Evolutionary conservation across 2,797 vertebrate species (phyloP).

Genomic region (Orientallactaga sibirica): DNA sequence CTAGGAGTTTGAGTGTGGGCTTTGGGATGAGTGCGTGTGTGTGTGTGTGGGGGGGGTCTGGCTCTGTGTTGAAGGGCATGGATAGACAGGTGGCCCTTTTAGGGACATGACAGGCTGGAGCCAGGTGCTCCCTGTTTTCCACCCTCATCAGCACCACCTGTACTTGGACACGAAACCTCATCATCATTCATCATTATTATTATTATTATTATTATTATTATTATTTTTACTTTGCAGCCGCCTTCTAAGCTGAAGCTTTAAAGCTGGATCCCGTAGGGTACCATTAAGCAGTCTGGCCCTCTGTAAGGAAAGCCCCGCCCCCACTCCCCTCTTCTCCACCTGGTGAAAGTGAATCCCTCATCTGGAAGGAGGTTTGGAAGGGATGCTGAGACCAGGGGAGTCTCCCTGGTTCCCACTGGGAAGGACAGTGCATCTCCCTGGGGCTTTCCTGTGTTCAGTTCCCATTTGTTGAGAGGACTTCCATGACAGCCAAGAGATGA

Average conservation of each 20-base stretch:
- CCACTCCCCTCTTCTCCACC: not conserved
- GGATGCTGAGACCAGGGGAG: not conserved
- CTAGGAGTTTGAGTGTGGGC: fast-evolving
- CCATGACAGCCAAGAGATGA: too few relatives aligned
- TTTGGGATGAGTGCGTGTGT: not conserved
- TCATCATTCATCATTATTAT: too few relatives aligned
- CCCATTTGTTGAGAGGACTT: not conserved
- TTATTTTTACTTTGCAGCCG: not conserved
- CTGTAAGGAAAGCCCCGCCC: not conserved
- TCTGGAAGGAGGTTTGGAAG: not conserved
- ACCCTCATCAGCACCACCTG: not conserved
- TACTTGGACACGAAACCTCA: not conserved
- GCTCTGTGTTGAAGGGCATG: not conserved
- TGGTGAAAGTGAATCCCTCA: not conserved
- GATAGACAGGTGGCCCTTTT: not conserved
- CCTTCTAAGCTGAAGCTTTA: not conserved
- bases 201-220: too few relatives aligned
- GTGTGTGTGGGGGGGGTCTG: not conserved
- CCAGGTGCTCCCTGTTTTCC: too few relatives aligned
- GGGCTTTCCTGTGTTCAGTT: not conserved
- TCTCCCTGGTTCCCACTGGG: not conserved
- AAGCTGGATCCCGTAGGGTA: not conserved
- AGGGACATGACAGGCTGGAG: not conserved
- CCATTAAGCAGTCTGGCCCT: not conserved
- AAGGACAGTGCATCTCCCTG: not conserved